These are phyloP conservation scores for Rhingia rostrata DNA, from an alignment of 2,888 invertebrate genomes.

Conservation along the genomic window DNA sequence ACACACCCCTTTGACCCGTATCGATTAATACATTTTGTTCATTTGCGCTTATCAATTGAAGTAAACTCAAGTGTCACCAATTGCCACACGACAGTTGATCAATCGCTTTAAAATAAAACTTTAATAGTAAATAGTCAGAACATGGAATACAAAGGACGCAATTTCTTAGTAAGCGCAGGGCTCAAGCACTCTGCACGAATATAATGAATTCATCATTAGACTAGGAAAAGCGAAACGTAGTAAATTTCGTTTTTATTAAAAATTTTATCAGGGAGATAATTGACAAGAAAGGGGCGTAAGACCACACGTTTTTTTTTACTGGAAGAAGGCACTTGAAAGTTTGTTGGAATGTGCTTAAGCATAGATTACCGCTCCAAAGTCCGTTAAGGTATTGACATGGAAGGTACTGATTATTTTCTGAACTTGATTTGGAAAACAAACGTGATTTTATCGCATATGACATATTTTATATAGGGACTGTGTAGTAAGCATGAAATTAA, in stretches of 20 bases:
- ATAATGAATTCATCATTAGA: background rate
- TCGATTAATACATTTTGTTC: background rate
- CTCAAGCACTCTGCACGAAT: no score
- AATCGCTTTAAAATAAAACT: no score
- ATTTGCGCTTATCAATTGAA: slow-evolving; percentile 15
- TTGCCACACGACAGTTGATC: slow-evolving; percentile 59
- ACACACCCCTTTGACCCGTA: slow-evolving; percentile 16
- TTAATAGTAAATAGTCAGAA: background rate
- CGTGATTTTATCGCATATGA: no score
- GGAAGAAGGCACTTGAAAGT: background rate
- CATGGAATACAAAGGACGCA: background rate
- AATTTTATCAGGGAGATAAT: slow-evolving; percentile 29
- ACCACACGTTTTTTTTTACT: background rate
- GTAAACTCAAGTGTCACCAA: slow-evolving; percentile 20
- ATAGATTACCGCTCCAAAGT: no score
- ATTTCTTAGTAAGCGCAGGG: background rate
- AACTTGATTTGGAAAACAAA: no score
- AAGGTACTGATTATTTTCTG: no score
- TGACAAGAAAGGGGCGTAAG: background rate
- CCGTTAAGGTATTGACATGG: no score
- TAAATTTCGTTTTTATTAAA: slow-evolving; percentile 4
- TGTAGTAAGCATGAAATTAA: no score
- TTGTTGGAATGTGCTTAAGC: background rate
- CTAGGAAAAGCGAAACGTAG: slow-evolving; percentile 12
- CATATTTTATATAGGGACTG: no score